phyloP scores from a whole-genome alignment of 2,888 invertebrate genomes.

The Stictocephala bisonia region DNA sequence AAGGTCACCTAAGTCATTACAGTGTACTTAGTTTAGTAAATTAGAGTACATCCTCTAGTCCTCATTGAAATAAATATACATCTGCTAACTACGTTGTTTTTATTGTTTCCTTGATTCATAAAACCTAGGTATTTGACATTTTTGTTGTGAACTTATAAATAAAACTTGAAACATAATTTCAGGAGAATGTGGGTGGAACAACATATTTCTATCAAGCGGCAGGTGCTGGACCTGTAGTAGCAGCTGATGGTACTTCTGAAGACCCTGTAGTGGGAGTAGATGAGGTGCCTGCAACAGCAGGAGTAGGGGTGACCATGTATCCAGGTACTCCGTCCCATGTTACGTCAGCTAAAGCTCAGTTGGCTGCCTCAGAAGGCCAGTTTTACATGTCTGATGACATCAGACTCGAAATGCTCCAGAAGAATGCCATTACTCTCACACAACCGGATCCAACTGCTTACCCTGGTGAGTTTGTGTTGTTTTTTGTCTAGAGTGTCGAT shows the following conservation, averaged over 20 bases:
- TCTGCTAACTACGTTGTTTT: too few species aligned
- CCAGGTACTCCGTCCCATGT: slow-evolving; percentile 73
- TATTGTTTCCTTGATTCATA: too few species aligned
- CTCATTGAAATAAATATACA: too few species aligned
- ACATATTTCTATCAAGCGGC: slow-evolving; percentile 90
- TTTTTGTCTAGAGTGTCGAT: too few species aligned
- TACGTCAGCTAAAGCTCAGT: slow-evolving; percentile 64
- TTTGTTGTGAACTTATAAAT: too few species aligned
- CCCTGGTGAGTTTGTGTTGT: too few species aligned
- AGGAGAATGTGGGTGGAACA: slow-evolving; percentile 94
- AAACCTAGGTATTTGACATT: too few species aligned
- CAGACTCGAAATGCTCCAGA: slow-evolving; percentile 79
- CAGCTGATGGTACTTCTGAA: slow-evolving; percentile 43
- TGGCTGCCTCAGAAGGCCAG: slow-evolving; percentile 61
- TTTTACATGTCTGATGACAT: slow-evolving; percentile 90
- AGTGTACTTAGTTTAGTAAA: too few species aligned
- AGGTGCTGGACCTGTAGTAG: slow-evolving; percentile 60
- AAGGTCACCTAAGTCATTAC: too few species aligned
- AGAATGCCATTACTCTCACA: slow-evolving; percentile 78
- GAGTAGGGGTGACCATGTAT: slow-evolving; percentile 69
- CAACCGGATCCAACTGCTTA: slow-evolving; percentile 77
- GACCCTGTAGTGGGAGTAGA: slow-evolving; percentile 10
- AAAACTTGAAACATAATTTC: slow-evolving; percentile 60
- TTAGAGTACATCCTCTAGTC: too few species aligned
- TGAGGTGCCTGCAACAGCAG: slow-evolving; percentile 28